Base-by-base conservation (phyloP, 2,797 vertebrate species). In the Eospalax fontanierii region DNA sequence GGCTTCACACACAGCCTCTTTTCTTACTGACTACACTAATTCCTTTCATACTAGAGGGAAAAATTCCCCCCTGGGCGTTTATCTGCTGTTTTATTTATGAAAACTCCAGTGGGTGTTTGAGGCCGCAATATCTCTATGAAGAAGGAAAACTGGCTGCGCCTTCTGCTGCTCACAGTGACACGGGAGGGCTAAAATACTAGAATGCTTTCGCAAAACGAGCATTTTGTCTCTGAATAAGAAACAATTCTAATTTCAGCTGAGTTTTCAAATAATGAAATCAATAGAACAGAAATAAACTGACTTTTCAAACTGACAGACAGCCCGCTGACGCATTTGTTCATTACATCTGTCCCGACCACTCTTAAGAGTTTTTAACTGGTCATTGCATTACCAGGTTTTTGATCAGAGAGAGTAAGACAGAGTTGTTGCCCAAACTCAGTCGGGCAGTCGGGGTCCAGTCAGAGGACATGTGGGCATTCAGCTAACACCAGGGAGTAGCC, bases 21-120 rank as follows among this genome's bases (percentile, higher is more conserved):
- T 96, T 94, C 94, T 94, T 96, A 50, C 24, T 6, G 46, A 95
- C 80, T 88, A 96, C 88, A 97, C 93, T 96, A 94, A 97, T 95
- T 95, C 96, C 95, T 96, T 97, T 96, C 96, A 91, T 91, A 54
- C 46, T 65, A 79, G 30, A 92, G 71, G 66, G 79, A n/a, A 19
- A 61, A 71, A 89, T 86, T 43, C 16, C 33, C 57, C 79, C 26
- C 35, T 1, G 26, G 54, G 71, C 68, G 71, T 80, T 80, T 87
- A 90, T 87, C 90, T 83, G 40, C 75, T 86, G 84, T 84, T 96
- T 95, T 95, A 95, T 97, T 97, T 92, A 93, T 95, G 92, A 96
- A 96, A 90, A 84, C 74, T 76, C 86, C 21, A 38, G 68, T 89
- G 75, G 70, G 71, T 86, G 66, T 97, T 94, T 89, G 63, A 76